Evolutionary conservation across 2,113 vertebrate genomes (phyloP).

Genomic region (Bubo blakistoni): DNA sequence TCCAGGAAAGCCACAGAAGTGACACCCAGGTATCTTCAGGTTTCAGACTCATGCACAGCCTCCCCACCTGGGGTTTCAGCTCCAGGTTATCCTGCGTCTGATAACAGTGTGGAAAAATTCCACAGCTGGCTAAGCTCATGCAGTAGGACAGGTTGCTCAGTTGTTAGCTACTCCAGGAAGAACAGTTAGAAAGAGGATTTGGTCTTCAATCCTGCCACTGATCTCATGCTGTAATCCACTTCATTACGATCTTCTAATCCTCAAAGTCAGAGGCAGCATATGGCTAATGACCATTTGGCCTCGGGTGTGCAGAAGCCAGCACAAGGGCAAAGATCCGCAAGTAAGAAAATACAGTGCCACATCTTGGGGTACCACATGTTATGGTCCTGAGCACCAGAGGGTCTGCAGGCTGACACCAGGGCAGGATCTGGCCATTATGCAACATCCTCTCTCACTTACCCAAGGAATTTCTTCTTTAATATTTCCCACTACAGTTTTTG

Average conservation of each 20-base stretch:
- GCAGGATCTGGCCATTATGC: background rate
- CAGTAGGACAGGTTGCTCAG: background rate
- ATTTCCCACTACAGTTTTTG: background rate
- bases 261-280: background rate
- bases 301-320: background rate
- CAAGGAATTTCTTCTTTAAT: background rate
- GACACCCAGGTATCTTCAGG: background rate
- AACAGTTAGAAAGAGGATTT: conserved; percentile 30
- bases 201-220: conserved; percentile 3
- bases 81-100: background rate
- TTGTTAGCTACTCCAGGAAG: background rate
- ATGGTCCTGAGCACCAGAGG: background rate
- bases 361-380: background rate
- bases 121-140: background rate
- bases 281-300: conserved; percentile 9
- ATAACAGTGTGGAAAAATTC: background rate
- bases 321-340: background rate
- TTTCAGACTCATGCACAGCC: background rate
- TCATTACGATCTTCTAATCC: background rate
- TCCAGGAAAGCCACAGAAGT: background rate
- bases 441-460: background rate
- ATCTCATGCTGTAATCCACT: conserved; percentile 19
- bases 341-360: background rate
- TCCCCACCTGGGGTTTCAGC: background rate
- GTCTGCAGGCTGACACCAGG: background rate